Percentiles rank a stretch among this genome's conserved stretches.
phyloP scores from a whole-genome alignment of 2,888 invertebrate species.

The Eupithecia vulgata region DNA sequence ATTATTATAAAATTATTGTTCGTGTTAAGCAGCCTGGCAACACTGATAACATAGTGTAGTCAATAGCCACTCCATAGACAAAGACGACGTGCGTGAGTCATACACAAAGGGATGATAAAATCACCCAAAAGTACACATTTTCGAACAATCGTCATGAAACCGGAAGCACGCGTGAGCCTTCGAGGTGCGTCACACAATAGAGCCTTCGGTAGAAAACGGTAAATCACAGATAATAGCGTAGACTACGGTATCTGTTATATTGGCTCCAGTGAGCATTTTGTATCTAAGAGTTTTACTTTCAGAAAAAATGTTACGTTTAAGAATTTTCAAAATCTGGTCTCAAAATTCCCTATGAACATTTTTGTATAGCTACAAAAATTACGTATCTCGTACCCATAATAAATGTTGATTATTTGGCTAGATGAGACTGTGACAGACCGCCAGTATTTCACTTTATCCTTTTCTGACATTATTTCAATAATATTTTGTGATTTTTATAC shows the following conservation, averaged over 20 bases:
- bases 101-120: slow-evolving; percentile 15
- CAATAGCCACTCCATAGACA: not conserved
- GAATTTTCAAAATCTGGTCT: not conserved
- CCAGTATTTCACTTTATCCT: no score
- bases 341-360: not conserved
- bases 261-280: not conserved
- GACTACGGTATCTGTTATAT: slow-evolving; percentile 2
- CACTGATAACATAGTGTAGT: not conserved
- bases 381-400: not conserved
- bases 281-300: not conserved
- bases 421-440: no score
- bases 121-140: slow-evolving; percentile 22
- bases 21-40: not conserved
- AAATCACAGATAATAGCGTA: slow-evolving; percentile 52
- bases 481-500: no score
- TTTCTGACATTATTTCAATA: no score
- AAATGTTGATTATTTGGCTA: not conserved
- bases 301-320: not conserved
- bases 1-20: not conserved
- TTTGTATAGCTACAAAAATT: not conserved
- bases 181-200: slow-evolving; percentile 43
- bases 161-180: slow-evolving; percentile 25
- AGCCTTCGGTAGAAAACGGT: slow-evolving; percentile 38
- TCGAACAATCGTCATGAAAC: slow-evolving; percentile 32
- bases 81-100: not conserved